Percentiles rank a stretch among this genome's conserved stretches.
Conservation (phyloP, 2,888 invertebrate genomes). For the Himalopsyche japonica region DNA sequence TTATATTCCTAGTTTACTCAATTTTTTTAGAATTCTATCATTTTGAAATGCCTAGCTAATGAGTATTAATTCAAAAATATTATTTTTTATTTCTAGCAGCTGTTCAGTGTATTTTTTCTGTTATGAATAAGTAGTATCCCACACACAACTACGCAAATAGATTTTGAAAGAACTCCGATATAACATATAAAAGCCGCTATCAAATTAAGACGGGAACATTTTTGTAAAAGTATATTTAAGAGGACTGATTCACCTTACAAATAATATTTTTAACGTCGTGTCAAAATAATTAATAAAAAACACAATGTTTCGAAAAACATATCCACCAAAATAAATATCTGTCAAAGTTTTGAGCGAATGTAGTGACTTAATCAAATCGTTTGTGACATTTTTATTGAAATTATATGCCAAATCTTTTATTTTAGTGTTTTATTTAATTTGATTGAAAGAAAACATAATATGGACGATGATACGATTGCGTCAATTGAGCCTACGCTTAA, state of each 20-base stretch:
- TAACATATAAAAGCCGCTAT: not conserved
- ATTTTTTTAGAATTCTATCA: too few relatives aligned
- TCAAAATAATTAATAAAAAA: not conserved
- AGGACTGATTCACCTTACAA: not conserved
- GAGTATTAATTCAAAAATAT: not conserved
- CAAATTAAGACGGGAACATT: not conserved
- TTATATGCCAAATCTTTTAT: not conserved
- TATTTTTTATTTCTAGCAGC: not conserved
- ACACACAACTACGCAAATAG: not conserved
- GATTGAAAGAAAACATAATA: not conserved
- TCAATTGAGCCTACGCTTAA: not conserved
- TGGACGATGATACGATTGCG: not conserved
- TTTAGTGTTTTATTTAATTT: not conserved
- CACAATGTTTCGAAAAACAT: not conserved
- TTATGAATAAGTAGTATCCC: not conserved
- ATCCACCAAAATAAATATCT: not conserved
- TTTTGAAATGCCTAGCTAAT: too few relatives aligned
- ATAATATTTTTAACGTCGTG: not conserved
- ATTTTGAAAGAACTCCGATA: not conserved
- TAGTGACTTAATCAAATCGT: not conserved
- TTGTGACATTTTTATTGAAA: not conserved
- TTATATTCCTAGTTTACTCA: too few relatives aligned
- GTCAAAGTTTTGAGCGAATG: not conserved
- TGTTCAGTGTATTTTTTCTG: not conserved
- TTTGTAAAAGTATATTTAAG: not conserved